phyloP scores from a whole-genome alignment of 2,797 vertebrate genomes.

The Molossus molossus region DNA sequence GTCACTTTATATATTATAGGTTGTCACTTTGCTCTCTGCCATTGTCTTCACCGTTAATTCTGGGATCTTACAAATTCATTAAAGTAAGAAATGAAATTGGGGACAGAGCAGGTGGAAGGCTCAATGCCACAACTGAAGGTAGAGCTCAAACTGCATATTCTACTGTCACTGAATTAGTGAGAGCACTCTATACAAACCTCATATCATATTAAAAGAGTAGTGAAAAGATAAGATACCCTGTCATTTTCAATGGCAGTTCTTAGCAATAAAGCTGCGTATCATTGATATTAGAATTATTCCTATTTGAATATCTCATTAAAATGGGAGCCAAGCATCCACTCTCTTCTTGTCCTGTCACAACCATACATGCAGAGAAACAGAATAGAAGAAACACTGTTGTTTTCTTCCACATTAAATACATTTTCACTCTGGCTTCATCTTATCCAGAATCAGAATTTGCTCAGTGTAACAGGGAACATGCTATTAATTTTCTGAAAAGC shows the following conservation, averaged over 20 bases:
- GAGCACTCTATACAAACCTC: background rate
- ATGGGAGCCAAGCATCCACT: background rate
- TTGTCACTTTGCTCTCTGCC: background rate
- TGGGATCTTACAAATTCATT: conserved; percentile 4
- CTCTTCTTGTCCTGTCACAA: background rate
- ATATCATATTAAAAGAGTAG: background rate
- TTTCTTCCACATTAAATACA: conserved; percentile 50
- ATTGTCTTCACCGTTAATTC: background rate
- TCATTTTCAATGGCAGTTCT: background rate
- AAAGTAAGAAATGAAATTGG: conserved; percentile 40
- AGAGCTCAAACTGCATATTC: background rate
- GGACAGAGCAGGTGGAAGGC: background rate
- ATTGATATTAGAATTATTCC: background rate
- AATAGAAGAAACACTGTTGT: conserved; percentile 30
- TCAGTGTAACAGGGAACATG: background rate
- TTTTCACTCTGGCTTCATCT: conserved; percentile 66
- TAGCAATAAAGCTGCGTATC: conserved; percentile 46
- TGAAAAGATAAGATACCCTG: background rate
- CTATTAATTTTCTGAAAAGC: conserved; percentile 45
- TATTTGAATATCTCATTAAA: conserved; percentile 33
- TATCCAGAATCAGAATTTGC: conserved; percentile 58
- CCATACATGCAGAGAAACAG: background rate
- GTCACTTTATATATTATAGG: background rate
- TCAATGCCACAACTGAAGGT: background rate
- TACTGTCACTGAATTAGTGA: background rate